These are phyloP conservation scores for Phania funesta DNA, from an alignment of 2,888 invertebrate species.

Conservation along the genomic window DNA sequence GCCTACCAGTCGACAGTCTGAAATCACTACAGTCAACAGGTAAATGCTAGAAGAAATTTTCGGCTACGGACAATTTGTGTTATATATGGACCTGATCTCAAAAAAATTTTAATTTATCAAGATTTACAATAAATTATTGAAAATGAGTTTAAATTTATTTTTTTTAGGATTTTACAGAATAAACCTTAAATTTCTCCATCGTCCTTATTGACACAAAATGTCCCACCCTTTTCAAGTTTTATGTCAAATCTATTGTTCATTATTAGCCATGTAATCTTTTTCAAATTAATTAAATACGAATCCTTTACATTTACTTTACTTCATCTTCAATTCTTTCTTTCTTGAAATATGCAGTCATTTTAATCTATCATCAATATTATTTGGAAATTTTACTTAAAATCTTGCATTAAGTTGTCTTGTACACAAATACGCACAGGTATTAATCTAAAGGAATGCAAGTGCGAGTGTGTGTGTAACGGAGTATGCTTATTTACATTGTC, in stretches of 20 bases:
- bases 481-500: constrained; percentile 7
- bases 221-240: constrained; percentile 54
- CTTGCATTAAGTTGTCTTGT: constrained; percentile 28
- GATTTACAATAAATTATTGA: neutral
- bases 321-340: neutral
- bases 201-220: neutral
- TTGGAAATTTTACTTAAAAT: constrained; percentile 29
- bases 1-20: too few relatives aligned
- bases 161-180: neutral
- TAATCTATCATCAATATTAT: constrained; percentile 43
- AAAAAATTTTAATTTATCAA: neutral
- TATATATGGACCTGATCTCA: too few relatives aligned
- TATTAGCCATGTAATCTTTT: constrained; percentile 62
- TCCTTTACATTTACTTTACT: constrained; percentile 5
- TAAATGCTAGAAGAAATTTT: too few relatives aligned
- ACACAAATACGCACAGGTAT: neutral
- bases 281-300: constrained; percentile 59
- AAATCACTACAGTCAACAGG: too few relatives aligned
- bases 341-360: constrained; percentile 24
- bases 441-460: neutral
- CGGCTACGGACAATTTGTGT: too few relatives aligned
- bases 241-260: constrained; percentile 58
- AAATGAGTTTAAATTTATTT: neutral
- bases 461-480: neutral
- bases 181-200: neutral